phyloP scores from a whole-genome alignment of 2,888 invertebrate species.

The Phortica magna region DNA sequence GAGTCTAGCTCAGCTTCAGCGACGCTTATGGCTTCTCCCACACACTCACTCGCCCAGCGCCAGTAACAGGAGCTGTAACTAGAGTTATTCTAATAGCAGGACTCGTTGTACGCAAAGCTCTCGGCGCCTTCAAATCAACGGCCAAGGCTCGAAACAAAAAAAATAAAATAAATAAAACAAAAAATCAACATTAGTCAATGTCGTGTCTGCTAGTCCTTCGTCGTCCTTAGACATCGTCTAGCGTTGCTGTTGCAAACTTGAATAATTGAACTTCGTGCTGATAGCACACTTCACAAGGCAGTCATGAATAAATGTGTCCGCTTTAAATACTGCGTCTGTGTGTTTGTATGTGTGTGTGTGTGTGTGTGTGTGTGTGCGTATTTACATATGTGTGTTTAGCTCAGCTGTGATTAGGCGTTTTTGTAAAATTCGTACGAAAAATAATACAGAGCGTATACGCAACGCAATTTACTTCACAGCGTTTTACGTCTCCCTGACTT shows the following conservation, averaged over 20 bases:
- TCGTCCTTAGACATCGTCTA: not conserved
- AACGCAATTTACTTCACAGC: too few species aligned
- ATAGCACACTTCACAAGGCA: slow-evolving; percentile 7
- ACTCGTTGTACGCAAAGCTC: not conserved
- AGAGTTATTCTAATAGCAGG: not conserved
- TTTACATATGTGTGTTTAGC: slow-evolving; percentile 14
- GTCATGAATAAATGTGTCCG: slow-evolving; percentile 30
- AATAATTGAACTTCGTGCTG: slow-evolving; percentile 16
- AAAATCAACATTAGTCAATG: slow-evolving; percentile 71
- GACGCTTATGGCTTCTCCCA: not conserved
- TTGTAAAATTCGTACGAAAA: not conserved
- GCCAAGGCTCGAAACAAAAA: not conserved
- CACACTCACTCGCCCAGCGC: not conserved
- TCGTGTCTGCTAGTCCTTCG: slow-evolving; percentile 49
- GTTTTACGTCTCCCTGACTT: too few species aligned
- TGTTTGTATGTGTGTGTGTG: not conserved
- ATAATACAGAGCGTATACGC: too few species aligned
- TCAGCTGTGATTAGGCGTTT: slow-evolving; percentile 52
- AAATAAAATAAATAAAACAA: slow-evolving; percentile 35
- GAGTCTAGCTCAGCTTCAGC: slow-evolving; percentile 43
- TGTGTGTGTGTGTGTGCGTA: slow-evolving; percentile 21
- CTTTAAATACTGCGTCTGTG: slow-evolving; percentile 28
- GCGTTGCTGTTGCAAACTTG: not conserved
- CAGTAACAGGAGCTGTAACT: slow-evolving; percentile 1
- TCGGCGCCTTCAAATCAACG: not conserved